Evolutionary conservation across 2,888 invertebrate genomes (phyloP).

Genomic region (Heteromurus nitidus): DNA sequence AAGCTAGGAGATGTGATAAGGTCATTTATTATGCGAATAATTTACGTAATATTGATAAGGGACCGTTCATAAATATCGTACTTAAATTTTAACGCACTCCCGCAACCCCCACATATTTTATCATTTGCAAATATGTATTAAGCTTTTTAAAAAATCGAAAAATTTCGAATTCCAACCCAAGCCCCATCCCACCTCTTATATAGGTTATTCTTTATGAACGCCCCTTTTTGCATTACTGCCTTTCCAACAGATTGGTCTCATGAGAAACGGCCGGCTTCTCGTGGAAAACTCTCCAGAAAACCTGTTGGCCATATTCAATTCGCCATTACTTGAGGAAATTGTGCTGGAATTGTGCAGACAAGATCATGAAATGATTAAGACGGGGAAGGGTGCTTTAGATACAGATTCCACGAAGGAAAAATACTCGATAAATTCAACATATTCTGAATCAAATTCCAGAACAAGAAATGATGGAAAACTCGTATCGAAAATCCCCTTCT

Average conservation of each 20-base stretch:
- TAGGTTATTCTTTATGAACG: not conserved
- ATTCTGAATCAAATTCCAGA: too few species aligned
- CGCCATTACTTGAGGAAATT: constrained; percentile 63
- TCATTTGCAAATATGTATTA: not conserved
- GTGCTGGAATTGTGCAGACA: constrained; percentile 64
- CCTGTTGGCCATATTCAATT: constrained; percentile 46
- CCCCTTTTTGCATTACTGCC: not conserved
- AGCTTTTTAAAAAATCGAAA: not conserved
- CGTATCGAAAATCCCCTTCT: too few species aligned
- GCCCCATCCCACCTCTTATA: too few species aligned
- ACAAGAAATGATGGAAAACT: too few species aligned
- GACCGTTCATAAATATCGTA: not conserved
- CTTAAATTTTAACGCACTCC: not conserved
- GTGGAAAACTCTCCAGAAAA: constrained; percentile 59
- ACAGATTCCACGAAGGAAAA: too few species aligned
- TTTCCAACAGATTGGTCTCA: constrained; percentile 68
- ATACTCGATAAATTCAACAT: too few species aligned
- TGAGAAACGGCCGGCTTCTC: constrained; percentile 68
- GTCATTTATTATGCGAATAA: too few species aligned
- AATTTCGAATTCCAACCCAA: not conserved
- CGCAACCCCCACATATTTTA: not conserved
- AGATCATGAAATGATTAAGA: too few species aligned
- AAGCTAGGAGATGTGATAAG: constrained; percentile 54
- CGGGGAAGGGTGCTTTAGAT: too few species aligned
- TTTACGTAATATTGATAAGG: too few species aligned